Percentiles rank a stretch among this genome's conserved stretches.
Evolutionary conservation across 2,113 vertebrate genomes (phyloP).

Genomic region (Leiothrix lutea): DNA sequence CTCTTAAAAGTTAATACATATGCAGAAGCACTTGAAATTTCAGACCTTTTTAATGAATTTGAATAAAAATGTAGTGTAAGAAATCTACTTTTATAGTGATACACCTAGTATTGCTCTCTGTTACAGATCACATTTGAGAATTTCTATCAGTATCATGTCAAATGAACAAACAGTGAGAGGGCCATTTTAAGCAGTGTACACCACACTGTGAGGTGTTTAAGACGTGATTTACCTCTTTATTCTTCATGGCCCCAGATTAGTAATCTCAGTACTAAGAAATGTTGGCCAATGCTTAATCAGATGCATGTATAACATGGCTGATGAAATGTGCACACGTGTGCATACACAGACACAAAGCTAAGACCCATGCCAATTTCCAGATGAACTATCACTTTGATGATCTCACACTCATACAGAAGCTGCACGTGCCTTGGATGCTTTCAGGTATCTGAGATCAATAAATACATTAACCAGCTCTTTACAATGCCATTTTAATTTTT

Average conservation of each 20-base stretch:
- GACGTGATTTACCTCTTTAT: not conserved
- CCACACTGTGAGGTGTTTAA: not conserved
- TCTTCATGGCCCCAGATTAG: not conserved
- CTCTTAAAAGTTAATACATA: not conserved
- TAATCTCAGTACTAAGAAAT: not conserved
- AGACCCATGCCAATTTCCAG: not conserved
- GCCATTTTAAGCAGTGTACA: not conserved
- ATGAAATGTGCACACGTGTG: not conserved
- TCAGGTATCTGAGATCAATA: not conserved
- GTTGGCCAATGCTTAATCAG: not conserved
- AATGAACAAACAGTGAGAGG: not conserved
- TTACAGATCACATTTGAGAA: not conserved
- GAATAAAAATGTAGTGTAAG: not conserved
- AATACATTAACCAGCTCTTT: not conserved
- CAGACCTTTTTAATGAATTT: not conserved
- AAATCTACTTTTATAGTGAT: not conserved
- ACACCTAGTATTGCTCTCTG: not conserved
- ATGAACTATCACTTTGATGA: not conserved
- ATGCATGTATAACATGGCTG: not conserved
- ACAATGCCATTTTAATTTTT: not conserved
- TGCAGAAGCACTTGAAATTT: not conserved
- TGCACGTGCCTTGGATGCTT: not conserved
- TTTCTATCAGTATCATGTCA: not conserved
- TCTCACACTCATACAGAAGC: not conserved
- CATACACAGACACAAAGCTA: not conserved